Conservation (phyloP, 1,140 invertebrate species). For the Amyelois transitella region DNA sequence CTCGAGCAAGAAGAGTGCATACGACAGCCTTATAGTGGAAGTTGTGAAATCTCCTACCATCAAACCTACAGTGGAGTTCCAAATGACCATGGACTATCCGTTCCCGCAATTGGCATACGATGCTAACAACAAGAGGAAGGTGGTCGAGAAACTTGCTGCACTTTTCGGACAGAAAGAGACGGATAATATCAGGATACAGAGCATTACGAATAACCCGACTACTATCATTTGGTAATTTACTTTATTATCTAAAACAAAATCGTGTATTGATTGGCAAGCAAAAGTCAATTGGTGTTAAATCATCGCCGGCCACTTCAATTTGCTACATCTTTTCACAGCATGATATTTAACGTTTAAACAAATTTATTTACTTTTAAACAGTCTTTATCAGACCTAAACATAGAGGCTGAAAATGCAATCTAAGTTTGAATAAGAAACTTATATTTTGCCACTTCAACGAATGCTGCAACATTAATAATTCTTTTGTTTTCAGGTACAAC, state of each 20-base stretch:
- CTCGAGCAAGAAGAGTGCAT: constrained; percentile 80
- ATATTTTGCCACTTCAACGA: too few relatives aligned
- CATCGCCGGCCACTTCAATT: not conserved
- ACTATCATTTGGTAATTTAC: constrained; percentile 81
- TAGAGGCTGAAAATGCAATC: too few relatives aligned
- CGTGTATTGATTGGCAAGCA: not conserved
- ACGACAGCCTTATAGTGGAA: constrained; percentile 86
- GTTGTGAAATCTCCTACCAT: constrained; percentile 76
- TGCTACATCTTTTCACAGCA: not conserved
- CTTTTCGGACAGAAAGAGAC: constrained; percentile 86
- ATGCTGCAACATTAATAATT: not conserved
- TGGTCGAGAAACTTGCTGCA: constrained; percentile 84
- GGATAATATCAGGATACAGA: constrained; percentile 81
- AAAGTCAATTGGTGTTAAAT: not conserved
- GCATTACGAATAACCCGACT: constrained; percentile 76
- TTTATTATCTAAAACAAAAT: not conserved
- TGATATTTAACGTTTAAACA: not conserved
- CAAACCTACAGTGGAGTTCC: constrained; percentile 78
- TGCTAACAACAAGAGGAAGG: constrained; percentile 81
- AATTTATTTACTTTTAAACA: not conserved
- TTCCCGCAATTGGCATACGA: constrained; percentile 83
- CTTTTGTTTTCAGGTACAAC: constrained; percentile 57
- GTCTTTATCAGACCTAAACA: not conserved
- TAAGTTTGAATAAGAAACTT: too few relatives aligned
- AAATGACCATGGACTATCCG: constrained; percentile 84